A percentile compares a stretch with the other conserved stretches of the same genome.
Evolutionary conservation across 2,888 invertebrate species (phyloP).

Genomic region (Drosophila anceps): DNA sequence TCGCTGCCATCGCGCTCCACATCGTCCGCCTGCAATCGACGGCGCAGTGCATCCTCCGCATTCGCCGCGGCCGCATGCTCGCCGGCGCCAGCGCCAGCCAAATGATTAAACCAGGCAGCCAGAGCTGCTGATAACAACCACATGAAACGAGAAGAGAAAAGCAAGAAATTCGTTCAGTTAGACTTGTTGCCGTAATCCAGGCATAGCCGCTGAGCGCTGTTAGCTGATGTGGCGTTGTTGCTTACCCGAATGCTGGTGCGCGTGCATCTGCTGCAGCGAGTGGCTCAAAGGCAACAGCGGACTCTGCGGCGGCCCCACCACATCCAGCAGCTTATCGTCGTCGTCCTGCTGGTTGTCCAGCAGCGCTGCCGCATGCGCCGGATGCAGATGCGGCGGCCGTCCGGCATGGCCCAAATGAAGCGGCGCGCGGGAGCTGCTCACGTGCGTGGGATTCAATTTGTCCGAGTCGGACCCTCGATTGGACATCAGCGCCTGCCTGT

Average conservation of each 20-base stretch:
- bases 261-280: slow-evolving; percentile 86
- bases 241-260: slow-evolving; percentile 86
- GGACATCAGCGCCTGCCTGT: slow-evolving; percentile 90
- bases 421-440: slow-evolving; percentile 86
- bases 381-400: slow-evolving; percentile 82
- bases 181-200: not conserved
- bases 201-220: not conserved
- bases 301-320: slow-evolving; percentile 94
- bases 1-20: slow-evolving; percentile 89
- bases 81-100: slow-evolving; percentile 85
- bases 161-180: slow-evolving; percentile 17
- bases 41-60: slow-evolving; percentile 85
- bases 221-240: not conserved
- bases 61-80: slow-evolving; percentile 86
- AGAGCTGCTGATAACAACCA: slow-evolving; percentile 76
- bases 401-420: slow-evolving; percentile 85
- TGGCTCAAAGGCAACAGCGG: slow-evolving; percentile 88
- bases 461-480: slow-evolving; percentile 86
- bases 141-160: slow-evolving; percentile 20
- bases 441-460: slow-evolving; percentile 87
- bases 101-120: slow-evolving; percentile 89
- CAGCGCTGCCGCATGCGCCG: slow-evolving; percentile 77
- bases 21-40: slow-evolving; percentile 88
- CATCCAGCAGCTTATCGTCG: slow-evolving; percentile 94
- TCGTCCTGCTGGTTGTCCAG: slow-evolving; percentile 89